Base-by-base conservation (phyloP, 1,140 invertebrate genomes). In the Spodoptera frugiperda region DNA sequence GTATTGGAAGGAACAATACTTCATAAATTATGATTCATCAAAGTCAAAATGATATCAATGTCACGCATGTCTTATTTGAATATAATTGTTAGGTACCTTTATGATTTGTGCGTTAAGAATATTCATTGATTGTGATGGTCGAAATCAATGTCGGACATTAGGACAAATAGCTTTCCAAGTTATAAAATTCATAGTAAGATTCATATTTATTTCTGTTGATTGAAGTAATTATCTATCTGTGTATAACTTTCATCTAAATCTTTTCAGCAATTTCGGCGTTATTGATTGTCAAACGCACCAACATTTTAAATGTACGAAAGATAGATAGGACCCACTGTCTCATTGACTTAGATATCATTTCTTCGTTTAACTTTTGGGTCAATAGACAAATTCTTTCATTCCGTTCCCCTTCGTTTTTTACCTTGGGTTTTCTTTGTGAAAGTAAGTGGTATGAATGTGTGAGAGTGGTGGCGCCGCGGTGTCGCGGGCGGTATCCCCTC, bases 61-160 rank as follows among this genome's bases (percentile, higher is more conserved):
- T 65, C 71, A 73, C 39, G 71, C 55, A 17, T 61, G 55, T 73
- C 44, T 17, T 25, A 67, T 73, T 73, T 59, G 71, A 73, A 73
- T 73, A 73, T 73, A 73, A 73, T 67, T 67, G 63, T 25, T 12
- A 67, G 19, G 44, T 25, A 19, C 44, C 17, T 72, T 59, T 46
- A 68, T 49, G 44, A 11, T 15, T 14, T 30, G 25, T 30, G 54
- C 44, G 71, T 33, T 21, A 11, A 44, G 71, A 55, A 73, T 59
- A 61, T 21, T 61, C 19, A 72, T 57, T 25, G 4, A 49, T 25
- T 3, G 54, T 57, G 21, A 6, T 57, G 54, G 21, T 30, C 21
- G 4, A 57, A 21, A 14, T 57, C 5, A 55, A 15, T 17, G 4
- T n/a, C 3, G 2, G 19, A 11, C 53, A 11, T 55, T 10, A 2